Percentiles rank a stretch among this genome's conserved stretches.
Evolutionary conservation across 2,888 invertebrate genomes (phyloP).

Genomic region (Priocnemis perturbator): DNA sequence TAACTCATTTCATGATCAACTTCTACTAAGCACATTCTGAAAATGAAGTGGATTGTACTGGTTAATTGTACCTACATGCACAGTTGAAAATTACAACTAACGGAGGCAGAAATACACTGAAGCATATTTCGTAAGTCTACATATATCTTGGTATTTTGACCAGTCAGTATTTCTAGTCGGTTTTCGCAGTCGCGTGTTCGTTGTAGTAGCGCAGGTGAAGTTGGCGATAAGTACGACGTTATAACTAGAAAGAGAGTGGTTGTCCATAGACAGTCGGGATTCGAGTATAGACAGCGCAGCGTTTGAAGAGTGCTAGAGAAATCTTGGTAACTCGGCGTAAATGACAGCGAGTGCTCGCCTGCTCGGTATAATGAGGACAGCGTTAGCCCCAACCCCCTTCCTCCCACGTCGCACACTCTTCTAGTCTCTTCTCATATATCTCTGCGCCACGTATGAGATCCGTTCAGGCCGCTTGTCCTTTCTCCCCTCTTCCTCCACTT

Average conservation of each 20-base stretch:
- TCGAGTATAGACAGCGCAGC: slow-evolving; percentile 45
- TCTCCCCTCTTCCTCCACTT: neutral
- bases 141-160: too few relatives aligned
- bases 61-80: too few relatives aligned
- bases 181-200: too few relatives aligned
- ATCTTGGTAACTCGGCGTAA: slow-evolving; percentile 64
- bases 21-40: too few relatives aligned
- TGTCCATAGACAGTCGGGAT: slow-evolving; percentile 39
- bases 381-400: slow-evolving; percentile 1
- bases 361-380: slow-evolving; percentile 62
- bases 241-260: slow-evolving; percentile 10
- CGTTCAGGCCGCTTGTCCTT: neutral
- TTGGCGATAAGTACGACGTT: neutral
- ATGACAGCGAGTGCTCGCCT: slow-evolving; percentile 61
- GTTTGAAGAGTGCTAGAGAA: slow-evolving; percentile 55
- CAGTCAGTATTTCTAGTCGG: too few relatives aligned
- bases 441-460: too few relatives aligned
- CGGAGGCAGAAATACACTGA: too few relatives aligned
- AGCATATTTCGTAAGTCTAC: too few relatives aligned
- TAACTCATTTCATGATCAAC: too few relatives aligned
- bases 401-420: neutral
- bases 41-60: too few relatives aligned
- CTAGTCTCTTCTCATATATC: neutral
- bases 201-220: too few relatives aligned
- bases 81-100: too few relatives aligned